Percentiles rank a stretch among this genome's conserved stretches.
phyloP scores from a whole-genome alignment of 2,888 invertebrate genomes.

The Troides aeacus region DNA sequence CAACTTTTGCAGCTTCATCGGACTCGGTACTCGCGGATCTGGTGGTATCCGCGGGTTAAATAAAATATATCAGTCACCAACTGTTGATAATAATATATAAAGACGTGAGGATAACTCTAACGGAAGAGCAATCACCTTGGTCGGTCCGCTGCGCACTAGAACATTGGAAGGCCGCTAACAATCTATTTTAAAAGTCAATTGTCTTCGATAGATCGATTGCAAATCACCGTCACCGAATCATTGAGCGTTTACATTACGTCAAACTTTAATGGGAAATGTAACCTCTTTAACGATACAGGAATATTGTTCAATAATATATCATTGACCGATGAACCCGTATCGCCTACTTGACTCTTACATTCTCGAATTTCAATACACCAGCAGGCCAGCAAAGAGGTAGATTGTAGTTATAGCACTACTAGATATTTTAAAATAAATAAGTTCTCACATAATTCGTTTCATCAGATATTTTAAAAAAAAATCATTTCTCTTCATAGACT shows the following conservation, averaged over 20 bases:
- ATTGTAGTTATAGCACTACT: too few relatives aligned
- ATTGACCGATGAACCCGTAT: background rate
- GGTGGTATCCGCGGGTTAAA: too few relatives aligned
- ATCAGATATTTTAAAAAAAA: too few relatives aligned
- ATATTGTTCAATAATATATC: background rate
- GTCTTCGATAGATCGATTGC: slow-evolving; percentile 48
- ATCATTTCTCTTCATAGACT: too few relatives aligned
- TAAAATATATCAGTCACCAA: background rate
- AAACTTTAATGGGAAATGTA: slow-evolving; percentile 7
- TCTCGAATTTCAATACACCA: too few relatives aligned
- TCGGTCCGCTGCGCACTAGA: slow-evolving; percentile 46
- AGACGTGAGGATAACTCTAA: slow-evolving; percentile 12
- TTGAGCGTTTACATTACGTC: slow-evolving; percentile 22
- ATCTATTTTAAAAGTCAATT: slow-evolving; percentile 52
- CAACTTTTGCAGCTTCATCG: too few relatives aligned
- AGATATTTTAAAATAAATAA: too few relatives aligned
- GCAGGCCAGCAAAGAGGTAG: too few relatives aligned
- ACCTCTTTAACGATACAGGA: background rate
- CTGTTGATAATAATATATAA: slow-evolving; percentile 1
- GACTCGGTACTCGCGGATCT: too few relatives aligned
- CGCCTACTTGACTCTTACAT: too few relatives aligned
- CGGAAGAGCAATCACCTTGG: slow-evolving; percentile 42
- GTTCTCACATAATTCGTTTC: too few relatives aligned
- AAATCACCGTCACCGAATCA: slow-evolving; percentile 33
- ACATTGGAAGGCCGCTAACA: slow-evolving; percentile 47